A percentile compares a stretch with the other conserved stretches of the same genome.
These are phyloP conservation scores for Idaea aversata DNA, from an alignment of 2,888 invertebrate species.

Conservation along the genomic window DNA sequence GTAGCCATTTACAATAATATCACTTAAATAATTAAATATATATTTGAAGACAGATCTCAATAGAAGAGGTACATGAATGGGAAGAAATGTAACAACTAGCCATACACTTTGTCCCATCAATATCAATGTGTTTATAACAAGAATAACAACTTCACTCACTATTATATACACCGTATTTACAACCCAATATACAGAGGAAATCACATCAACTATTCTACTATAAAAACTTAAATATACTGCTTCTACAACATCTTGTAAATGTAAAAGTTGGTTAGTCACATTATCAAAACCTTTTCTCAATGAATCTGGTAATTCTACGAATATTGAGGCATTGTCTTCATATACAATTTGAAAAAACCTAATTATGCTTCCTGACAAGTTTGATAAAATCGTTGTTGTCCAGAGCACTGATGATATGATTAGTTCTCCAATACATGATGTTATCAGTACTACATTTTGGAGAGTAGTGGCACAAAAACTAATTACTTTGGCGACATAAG, in stretches of 20 bases:
- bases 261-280: conserved; percentile 19
- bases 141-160: conserved; percentile 46
- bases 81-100: conserved; percentile 66
- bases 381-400: conserved; percentile 38
- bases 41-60: conserved; percentile 41
- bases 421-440: conserved; percentile 61
- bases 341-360: conserved; percentile 66
- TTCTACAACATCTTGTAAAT: conserved; percentile 39
- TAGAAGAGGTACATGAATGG: conserved; percentile 62
- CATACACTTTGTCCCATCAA: conserved; percentile 63
- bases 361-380: conserved; percentile 39
- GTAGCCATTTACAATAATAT: conserved; percentile 48
- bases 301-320: conserved; percentile 62
- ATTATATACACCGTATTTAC: conserved; percentile 39
- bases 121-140: conserved; percentile 53
- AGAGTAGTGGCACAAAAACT: conserved; percentile 51
- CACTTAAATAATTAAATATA: conserved; percentile 38
- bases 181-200: conserved; percentile 40
- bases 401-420: conserved; percentile 53
- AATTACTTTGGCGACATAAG: conserved; percentile 57
- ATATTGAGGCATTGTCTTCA: conserved; percentile 64
- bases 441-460: conserved; percentile 49
- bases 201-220: conserved; percentile 34
- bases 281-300: conserved; percentile 32
- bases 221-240: conserved; percentile 34